Base-by-base conservation (phyloP, 2,888 invertebrate species). In the Alentia gelatinosa region DNA sequence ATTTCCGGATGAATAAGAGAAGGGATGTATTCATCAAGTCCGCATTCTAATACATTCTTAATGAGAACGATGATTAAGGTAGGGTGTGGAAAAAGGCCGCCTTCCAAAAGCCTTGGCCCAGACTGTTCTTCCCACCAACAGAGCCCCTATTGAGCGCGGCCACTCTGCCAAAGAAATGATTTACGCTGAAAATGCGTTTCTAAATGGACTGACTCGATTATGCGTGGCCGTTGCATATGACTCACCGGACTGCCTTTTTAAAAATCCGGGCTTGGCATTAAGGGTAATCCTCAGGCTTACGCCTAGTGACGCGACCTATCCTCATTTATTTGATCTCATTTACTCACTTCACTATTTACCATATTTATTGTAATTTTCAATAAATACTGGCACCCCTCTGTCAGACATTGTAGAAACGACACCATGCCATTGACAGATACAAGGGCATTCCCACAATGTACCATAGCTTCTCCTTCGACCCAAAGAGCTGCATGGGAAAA, bases 161-260 rank as follows among this genome's bases (percentile, higher is more conserved):
- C 37, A 37, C 79, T 12, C 39, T n/a, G 12, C 35, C n/a, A 37
- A 35, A 39, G 79, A 12, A 23, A 37, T 37, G 79, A 79, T 79
- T 79, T 35, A 79, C 79, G 79, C 79, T 39, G 39, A n/a, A 79
- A 39, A 79, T 37, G 79, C 39, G 79, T 79, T 79, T 79, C 79
- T 79, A 79, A 79, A 79, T 79, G 37, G 79, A 79, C 37, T 79
- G 23, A 79, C 19, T 79, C 79, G 26, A 79, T 79, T 79, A 79
- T 37, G 37, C 79, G 7, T 5, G 35, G 79, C n/a, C 39, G n/a
- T 39, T 37, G 79, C 79, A 37, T 79, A 79, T 79, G 79, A 79
- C 79, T 79, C 79, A 79, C 26, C 30, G 3, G 9, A n/a, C 56
- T 19, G 56, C 56, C 56, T 56, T 56, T n/a, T 56, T 56, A 56